Base-by-base conservation (phyloP, 2,113 vertebrate species). In the Erinaceus europaeus region DNA sequence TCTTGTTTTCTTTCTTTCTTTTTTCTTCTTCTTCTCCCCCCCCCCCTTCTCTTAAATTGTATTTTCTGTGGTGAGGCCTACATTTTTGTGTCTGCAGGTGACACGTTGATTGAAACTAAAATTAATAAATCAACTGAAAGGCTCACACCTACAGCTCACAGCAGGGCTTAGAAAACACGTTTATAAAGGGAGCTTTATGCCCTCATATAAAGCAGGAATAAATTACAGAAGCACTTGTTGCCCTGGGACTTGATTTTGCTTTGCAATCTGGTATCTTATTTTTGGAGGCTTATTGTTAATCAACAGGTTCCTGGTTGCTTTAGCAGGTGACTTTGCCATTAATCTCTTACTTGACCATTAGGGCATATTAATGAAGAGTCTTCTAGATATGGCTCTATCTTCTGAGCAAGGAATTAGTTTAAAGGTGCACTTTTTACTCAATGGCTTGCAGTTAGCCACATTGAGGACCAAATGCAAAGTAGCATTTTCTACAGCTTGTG, bases 81-180 rank as follows among this genome's bases (percentile, higher is more conserved):
- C 97, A 97, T 97, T 97, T 98, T 96, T 98, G 97, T 97, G 97
- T 97, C 97, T 97, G 97, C 97, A 98, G 97, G 98, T 98, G 97
- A 98, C 97, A 96, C 96, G 97, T 98, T 98, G 97, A 98, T 98
- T 98, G 97, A 98, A 97, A 97, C 97, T 97, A 97, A 97, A 98
- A 98, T 98, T 98, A 98, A 98, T 98, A 98, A 98, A 98, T 98
- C 97, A 97, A 93, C 96, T 96, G 97, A 97, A 97, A 97, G 97
- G 96, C 97, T 97, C 97, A 97, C 97, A 98, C 97, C 97, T 97
- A 98, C 97, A 97, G 97, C 93, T 98, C 97, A 97, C 98, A 98
- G 97, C 97, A 88, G 97, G 97, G 95, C 93, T 96, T 97, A 90
- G 96, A 97, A 98, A 98, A 97, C 97, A 97, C 89, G 94, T 96